These are phyloP conservation scores for Carettochelys insculpta DNA, from an alignment of 2,113 vertebrate species.

Conservation along the genomic window DNA sequence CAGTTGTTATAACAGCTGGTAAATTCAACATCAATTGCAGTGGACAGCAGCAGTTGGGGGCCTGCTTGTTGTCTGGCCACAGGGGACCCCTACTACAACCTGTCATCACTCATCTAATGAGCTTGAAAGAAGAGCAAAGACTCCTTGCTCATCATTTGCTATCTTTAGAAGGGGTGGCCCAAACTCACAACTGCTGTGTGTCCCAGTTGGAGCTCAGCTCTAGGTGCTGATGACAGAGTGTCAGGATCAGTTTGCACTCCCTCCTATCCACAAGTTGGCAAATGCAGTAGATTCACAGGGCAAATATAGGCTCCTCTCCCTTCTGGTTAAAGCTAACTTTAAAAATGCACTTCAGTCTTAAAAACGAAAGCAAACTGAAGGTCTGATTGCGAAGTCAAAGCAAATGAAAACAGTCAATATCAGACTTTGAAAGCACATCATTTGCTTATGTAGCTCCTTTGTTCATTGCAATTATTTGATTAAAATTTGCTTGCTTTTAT, in stretches of 20 bases:
- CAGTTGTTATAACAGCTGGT: conserved; percentile 58
- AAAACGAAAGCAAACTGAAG: not conserved
- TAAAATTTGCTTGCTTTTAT: not conserved
- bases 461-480: not conserved
- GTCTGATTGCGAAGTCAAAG: not conserved
- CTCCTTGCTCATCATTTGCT: not conserved
- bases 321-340: not conserved
- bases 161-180: conserved; percentile 41
- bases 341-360: not conserved
- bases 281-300: not conserved
- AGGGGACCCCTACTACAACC: conserved; percentile 35
- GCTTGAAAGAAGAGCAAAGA: conserved; percentile 58
- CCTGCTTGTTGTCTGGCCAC: conserved; percentile 14
- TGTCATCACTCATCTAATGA: conserved; percentile 73
- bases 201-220: conserved; percentile 1
- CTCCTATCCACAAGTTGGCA: conserved; percentile 19
- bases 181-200: conserved; percentile 14
- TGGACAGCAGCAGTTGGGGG: conserved; percentile 66
- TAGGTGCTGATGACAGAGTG: conserved; percentile 55
- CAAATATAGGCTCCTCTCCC: not conserved
- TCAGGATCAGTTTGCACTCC: conserved; percentile 57
- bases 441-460: not conserved
- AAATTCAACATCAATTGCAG: conserved; percentile 39
- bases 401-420: not conserved
- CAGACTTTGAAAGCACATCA: not conserved